These are phyloP conservation scores for Guaruba guarouba DNA, from an alignment of 2,113 vertebrate species.

Conservation along the genomic window DNA sequence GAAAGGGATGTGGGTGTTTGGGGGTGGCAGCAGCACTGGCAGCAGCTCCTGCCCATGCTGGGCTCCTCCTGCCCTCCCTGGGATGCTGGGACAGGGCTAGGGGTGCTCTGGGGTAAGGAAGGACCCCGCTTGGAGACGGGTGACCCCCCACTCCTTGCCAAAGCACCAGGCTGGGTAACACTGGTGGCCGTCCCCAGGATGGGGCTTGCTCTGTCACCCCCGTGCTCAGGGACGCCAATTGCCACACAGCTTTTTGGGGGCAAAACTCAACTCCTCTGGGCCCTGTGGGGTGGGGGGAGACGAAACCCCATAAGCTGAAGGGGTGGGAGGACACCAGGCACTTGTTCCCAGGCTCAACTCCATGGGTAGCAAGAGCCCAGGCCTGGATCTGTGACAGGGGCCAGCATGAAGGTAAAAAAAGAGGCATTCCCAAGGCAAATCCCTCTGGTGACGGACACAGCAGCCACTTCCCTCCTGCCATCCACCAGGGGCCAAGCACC, in stretches of 20 bases:
- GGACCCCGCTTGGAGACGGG: background rate
- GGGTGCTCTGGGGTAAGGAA: accelerated
- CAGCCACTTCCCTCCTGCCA: background rate
- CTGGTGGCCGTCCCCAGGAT: background rate
- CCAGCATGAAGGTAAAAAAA: background rate
- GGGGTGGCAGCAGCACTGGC: background rate
- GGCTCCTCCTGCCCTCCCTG: background rate
- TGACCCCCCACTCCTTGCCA: background rate
- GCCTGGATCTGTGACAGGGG: background rate
- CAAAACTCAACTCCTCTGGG: background rate
- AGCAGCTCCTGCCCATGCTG: accelerated
- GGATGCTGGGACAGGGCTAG: background rate
- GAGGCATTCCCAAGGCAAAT: background rate
- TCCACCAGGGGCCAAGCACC: background rate
- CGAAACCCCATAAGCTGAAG: background rate
- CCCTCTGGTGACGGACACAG: background rate
- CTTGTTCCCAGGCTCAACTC: background rate
- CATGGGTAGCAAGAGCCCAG: background rate
- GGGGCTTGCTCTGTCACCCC: accelerated
- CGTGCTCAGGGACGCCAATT: background rate
- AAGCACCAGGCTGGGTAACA: background rate
- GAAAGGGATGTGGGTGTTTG: background rate
- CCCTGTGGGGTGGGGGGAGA: accelerated
- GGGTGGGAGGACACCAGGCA: accelerated
- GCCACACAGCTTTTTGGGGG: accelerated